phyloP scores from a whole-genome alignment of 1,140 invertebrate species.

The Coelopa frigida region DNA sequence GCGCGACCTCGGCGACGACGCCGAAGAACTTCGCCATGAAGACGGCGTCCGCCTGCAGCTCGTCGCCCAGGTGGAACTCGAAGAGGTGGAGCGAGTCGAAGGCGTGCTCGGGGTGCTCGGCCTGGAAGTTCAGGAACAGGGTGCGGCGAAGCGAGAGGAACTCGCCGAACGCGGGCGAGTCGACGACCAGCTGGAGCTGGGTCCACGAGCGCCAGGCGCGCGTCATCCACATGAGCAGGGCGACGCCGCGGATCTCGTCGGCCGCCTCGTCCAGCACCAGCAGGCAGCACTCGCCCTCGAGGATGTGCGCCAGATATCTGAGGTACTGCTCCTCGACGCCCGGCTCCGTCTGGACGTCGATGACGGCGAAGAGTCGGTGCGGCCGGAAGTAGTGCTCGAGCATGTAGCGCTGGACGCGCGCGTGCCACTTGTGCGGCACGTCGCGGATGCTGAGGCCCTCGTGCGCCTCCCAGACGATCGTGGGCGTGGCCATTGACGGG shows the following conservation, averaged over 20 bases:
- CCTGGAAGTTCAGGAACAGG: background rate
- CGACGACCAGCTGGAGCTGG: background rate
- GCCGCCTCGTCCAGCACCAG: constrained; percentile 7
- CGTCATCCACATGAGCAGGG: constrained; percentile 9
- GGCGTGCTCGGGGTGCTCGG: background rate
- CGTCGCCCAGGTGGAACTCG: background rate
- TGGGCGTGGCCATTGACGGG: background rate
- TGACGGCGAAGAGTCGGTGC: background rate
- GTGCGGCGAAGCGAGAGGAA: background rate
- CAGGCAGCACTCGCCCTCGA: constrained; percentile 9
- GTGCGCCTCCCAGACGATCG: constrained; percentile 4
- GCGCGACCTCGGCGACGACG: constrained; percentile 2
- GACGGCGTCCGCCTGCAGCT: background rate
- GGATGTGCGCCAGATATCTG: background rate
- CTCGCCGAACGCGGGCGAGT: background rate
- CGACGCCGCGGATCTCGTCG: constrained; percentile 8
- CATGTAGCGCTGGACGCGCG: constrained; percentile 1
- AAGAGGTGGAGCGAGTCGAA: constrained; percentile 9
- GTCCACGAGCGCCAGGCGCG: constrained; percentile 11
- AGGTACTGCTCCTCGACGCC: background rate
- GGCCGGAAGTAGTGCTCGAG: background rate
- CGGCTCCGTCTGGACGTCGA: background rate
- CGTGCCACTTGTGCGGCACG: constrained; percentile 2
- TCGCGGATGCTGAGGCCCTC: constrained; percentile 1
- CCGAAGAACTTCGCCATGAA: constrained; percentile 6